Base-by-base conservation (phyloP, 2,113 vertebrate species). In the Apodemus speciosus region DNA sequence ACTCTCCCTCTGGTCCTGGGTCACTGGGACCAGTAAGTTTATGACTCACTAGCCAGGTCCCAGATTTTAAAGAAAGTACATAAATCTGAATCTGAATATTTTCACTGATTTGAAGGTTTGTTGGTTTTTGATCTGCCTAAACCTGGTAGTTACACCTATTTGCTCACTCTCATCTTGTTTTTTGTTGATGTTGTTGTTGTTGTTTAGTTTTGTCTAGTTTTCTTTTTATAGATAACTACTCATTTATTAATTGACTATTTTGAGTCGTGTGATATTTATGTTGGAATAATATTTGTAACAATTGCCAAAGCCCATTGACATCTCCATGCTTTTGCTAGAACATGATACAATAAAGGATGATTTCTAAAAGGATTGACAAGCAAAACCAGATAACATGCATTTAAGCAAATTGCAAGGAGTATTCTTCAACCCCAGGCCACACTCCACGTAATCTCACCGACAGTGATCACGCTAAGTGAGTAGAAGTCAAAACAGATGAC, bases 1-100 rank as follows among this genome's bases (percentile, higher is more conserved):
- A 51, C 60, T 95, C 38, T 60, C 91, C 83, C 83, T 96, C n/a
- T 91, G 83, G 40, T 93, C 89, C 35, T 86, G 51, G 40, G 38
- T 79, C 43, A 93, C 66, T 75, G 86, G 66, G 68, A 85, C 30
- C 46, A 51, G 84, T 89, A 86, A n/a, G 16, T 16, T 91, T 62
- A 66, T 80, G 53, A 9, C 18, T 79, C 23, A 89, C 15, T 81
- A 92, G 76, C 53, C 87, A 91, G 53, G 27, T 95, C 30, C 77
- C 18, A 81, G 9, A 86, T 89, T 88, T 49, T 60, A 95, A 93
- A 93, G 80, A 87, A 85, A 84, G 5, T 38, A 80, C 25, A 76
- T 27, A 72, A 75, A 91, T 85, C 25, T 83, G 75, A 75, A 91
- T 85, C 20, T 83, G 75, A 96, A 93, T 4, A 32, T 72, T 95